Evolutionary conservation across 1,140 invertebrate genomes (phyloP).

Genomic region (Monomorium pharaonis): DNA sequence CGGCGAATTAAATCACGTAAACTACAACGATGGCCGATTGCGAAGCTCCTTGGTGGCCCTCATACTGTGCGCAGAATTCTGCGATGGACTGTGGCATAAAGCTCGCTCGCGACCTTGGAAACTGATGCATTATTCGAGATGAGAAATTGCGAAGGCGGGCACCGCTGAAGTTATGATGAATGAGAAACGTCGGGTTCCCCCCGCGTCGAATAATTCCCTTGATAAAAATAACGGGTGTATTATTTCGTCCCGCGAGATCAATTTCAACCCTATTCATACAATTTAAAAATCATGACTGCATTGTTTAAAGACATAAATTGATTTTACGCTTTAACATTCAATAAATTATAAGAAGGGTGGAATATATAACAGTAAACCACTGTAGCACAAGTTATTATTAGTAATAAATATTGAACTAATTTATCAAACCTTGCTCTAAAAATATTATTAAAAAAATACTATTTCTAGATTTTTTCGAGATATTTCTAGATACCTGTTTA

Average conservation of each 20-base stretch:
- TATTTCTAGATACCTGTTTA: background rate
- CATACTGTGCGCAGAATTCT: conserved; percentile 25
- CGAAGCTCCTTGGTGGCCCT: background rate
- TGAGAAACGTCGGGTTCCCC: conserved; percentile 37
- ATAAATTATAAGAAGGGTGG: background rate
- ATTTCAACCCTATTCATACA: background rate
- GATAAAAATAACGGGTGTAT: conserved; percentile 55
- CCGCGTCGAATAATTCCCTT: conserved; percentile 18
- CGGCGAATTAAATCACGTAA: conserved; percentile 34
- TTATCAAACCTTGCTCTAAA: background rate
- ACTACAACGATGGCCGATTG: conserved; percentile 20
- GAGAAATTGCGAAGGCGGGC: conserved; percentile 54
- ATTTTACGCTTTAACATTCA: conserved; percentile 8
- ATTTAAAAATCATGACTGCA: conserved; percentile 12
- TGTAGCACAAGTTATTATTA: background rate
- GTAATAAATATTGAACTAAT: background rate
- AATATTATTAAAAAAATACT: too few relatives aligned
- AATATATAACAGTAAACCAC: background rate
- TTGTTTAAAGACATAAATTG: conserved; percentile 26
- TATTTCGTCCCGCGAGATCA: conserved; percentile 24
- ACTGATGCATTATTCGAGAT: conserved; percentile 56
- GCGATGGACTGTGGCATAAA: conserved; percentile 27
- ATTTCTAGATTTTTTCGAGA: background rate
- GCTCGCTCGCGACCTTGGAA: conserved; percentile 39
- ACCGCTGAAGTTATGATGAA: conserved; percentile 47